Base-by-base conservation (phyloP, 2,797 vertebrate species). In the Danionella dracula region DNA sequence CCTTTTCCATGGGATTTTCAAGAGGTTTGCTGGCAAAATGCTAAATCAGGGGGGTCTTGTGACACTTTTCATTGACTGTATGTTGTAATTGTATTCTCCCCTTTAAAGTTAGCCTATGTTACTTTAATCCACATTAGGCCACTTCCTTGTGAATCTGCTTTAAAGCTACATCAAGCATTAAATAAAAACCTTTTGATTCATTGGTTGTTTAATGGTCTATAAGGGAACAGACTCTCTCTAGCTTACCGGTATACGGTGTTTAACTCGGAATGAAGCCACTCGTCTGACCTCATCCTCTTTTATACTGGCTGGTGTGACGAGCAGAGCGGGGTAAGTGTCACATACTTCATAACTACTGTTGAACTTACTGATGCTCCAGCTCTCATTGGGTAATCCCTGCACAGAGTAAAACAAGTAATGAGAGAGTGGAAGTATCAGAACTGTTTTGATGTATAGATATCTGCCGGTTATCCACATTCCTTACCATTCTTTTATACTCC, bases 341-440 rank as follows among this genome's bases (percentile, higher is more conserved):
- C 95, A 98, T 68, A 98, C 88, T 68, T 97, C 94, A 23, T 93
- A 98, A 72, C 65, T 89, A 78, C 79, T 91, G 85, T 99, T 99
- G 38, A 96, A 83, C 85, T 90, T 96, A 70, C 92, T 95, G 82
- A 98, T 93, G 77, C 90, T 91, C 96, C 96, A 99, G 78, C 95
- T 97, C 82, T 98, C 96, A 51, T 97, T 99, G 5, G 96, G 96
- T 40, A 99, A 89, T 50, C 96, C 94, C 96, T 99, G 13, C 15
- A 72, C 42, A 37, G 74, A 15, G 66, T 0, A 12, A 34, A 4
- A 31, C 6, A 1, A 9, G 31, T 15, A 53, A 12, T n/a, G 8
- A 51, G 9, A 20, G 12, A 4, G 23, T 20, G 29, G 16, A 45
- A n/a, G 8, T 20, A 45, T 12, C 17, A 37, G 8, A 50, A 15